phyloP scores from a whole-genome alignment of 2,113 vertebrate genomes.

The Sander vitreus region DNA sequence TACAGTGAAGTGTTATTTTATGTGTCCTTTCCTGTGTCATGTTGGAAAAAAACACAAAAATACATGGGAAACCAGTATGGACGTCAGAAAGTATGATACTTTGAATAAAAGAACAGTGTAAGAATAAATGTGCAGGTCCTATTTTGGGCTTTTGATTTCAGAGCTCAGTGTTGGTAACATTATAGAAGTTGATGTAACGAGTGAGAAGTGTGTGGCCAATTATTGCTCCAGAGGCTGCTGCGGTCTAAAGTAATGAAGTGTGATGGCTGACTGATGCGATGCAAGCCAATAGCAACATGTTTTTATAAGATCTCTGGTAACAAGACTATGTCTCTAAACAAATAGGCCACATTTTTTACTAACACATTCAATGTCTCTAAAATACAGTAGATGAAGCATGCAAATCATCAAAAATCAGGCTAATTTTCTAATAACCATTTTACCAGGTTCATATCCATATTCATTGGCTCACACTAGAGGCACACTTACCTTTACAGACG shows the following conservation, averaged over 20 bases:
- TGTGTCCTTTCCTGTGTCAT: neutral
- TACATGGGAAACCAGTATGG: neutral
- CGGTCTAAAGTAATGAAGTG: constrained; percentile 62
- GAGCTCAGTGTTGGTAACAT: constrained; percentile 7
- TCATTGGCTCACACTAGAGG: neutral
- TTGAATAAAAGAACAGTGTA: neutral
- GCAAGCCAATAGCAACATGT: constrained; percentile 57
- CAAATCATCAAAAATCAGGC: neutral
- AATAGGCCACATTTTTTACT: constrained; percentile 30
- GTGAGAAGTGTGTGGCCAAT: constrained; percentile 66
- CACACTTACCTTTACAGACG: neutral
- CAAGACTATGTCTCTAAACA: constrained; percentile 32
- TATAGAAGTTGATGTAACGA: constrained; percentile 43
- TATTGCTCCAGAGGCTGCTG: constrained; percentile 50
- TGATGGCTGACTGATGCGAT: constrained; percentile 38
- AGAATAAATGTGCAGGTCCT: neutral
- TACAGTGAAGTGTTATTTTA: neutral
- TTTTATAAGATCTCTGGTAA: constrained; percentile 54
- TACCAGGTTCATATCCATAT: neutral
- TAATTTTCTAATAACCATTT: neutral
- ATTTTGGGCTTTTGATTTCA: constrained; percentile 21
- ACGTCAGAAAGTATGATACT: neutral
- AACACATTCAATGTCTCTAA: constrained; percentile 10
- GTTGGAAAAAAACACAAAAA: constrained; percentile 1
- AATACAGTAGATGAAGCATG: neutral